Evolutionary conservation across 2,113 vertebrate genomes (phyloP), one percentile per base, ranked within the genome.

Genomic region (Xiphophorus couchianus): DNA sequence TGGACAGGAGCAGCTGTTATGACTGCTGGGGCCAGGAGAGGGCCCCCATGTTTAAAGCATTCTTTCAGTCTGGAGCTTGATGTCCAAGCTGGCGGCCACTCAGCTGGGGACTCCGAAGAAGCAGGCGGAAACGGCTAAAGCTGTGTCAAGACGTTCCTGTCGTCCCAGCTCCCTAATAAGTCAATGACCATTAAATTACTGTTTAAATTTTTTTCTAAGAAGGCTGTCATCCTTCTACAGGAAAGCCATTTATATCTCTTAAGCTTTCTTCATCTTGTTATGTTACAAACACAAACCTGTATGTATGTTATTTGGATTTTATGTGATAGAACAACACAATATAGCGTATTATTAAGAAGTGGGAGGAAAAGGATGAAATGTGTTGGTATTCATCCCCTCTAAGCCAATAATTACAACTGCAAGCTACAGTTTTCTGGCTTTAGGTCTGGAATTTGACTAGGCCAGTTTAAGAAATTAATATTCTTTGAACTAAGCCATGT

Each of bases 11-110:
- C 92, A 93, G 86, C 92, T 93, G 90, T 33, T 61, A 54, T 33
- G 73, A 86, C 78, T 6, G 15, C 77, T 69, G 72, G 67, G 44
- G 81, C 61, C 69, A 6, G 2, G 71, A 75, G 33, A 44, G 54
- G 79, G 84, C 44, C 83, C 75, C 80, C 80, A 27, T 60, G 77
- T 77, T 92, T 86, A 89, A 93, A 81, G 84, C 91, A 89, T 91
- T 92, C 88, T 73, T 83, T 84, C 75, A 89, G 82, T 87, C 87
- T 86, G 90, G 78, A 69, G 85, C 66, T 28, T 33, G 58, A 79
- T 85, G 84, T 62, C 66, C 37, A 9, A 70, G 31, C 67, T 83
- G 84, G 80, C 69, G 83, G 82, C 82, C 67, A 70, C 85, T 79
- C 84, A 90, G 79, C 84, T 87, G 91, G 87, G 71, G 73, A 81